phyloP scores from a whole-genome alignment of 2,888 invertebrate species.

The Anodontia alba region DNA sequence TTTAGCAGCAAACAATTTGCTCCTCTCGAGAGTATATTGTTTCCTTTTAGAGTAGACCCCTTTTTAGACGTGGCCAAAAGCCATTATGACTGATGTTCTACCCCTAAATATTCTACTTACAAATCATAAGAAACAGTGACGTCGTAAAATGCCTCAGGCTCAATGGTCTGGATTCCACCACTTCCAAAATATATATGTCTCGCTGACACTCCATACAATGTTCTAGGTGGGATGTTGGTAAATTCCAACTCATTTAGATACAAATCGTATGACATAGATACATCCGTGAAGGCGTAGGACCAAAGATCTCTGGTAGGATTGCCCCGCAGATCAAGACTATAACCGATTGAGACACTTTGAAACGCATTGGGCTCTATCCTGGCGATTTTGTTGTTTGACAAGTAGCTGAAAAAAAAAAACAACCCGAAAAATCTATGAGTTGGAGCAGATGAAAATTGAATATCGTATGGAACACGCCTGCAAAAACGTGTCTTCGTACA shows the following conservation, averaged over 20 bases:
- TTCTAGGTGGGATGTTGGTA: slow-evolving; percentile 33
- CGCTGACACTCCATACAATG: slow-evolving; percentile 44
- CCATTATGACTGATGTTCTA: too few relatives aligned
- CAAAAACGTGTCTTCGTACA: too few relatives aligned
- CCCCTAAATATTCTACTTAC: too few relatives aligned
- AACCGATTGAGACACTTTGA: slow-evolving; percentile 32
- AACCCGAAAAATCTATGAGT: too few relatives aligned
- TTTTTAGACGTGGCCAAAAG: too few relatives aligned
- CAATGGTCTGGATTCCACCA: slow-evolving; percentile 30
- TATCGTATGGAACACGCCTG: too few relatives aligned
- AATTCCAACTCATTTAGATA: slow-evolving; percentile 43
- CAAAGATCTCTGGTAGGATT: slow-evolving; percentile 45
- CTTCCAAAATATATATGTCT: slow-evolving; percentile 32
- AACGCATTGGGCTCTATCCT: slow-evolving; percentile 44
- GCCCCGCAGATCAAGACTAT: slow-evolving; percentile 40
- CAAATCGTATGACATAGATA: slow-evolving; percentile 39
- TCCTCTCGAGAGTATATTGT: too few relatives aligned
- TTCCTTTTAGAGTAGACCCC: too few relatives aligned
- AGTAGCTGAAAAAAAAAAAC: slow-evolving; percentile 48
- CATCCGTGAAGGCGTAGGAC: slow-evolving; percentile 33
- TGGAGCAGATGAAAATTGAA: too few relatives aligned
- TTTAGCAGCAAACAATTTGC: too few relatives aligned
- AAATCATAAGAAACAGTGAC: slow-evolving; percentile 41
- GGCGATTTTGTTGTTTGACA: slow-evolving; percentile 43
- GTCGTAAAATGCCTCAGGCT: slow-evolving; percentile 45